Base-by-base conservation (phyloP, 2,888 invertebrate genomes). In the Euzetes globulus region DNA sequence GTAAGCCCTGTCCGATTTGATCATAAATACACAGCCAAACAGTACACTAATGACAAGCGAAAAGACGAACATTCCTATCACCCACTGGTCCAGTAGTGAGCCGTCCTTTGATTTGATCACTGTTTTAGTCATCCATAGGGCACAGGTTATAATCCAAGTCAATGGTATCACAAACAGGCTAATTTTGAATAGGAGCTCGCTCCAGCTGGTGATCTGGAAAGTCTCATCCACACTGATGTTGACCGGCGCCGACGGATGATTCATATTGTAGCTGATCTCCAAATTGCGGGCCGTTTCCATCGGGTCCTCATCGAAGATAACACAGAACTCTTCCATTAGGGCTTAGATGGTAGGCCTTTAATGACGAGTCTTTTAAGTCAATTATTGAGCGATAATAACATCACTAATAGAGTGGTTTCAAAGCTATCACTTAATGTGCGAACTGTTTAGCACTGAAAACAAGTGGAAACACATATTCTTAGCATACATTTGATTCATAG, bases 301-400 rank as follows among this genome's bases (percentile, higher is more conserved):
- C 17, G 33, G 17, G 17, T 63, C 63, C 11, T 63, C 63, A 33
- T 63, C 25, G 33, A 29, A 33, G 29, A 63, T 63, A 9, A 63
- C 63, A 63, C 63, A 63, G 17, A 63, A 63, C 17, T 63, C 63
- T 29, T 63, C 63, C 63, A 63, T 63, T 29, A n/a, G n/a, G n/a
- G n/a, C n/a, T n/a, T n/a, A n/a, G n/a, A n/a, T n/a, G n/a, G n/a
- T n/a, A n/a, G n/a, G 29, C 17, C 22, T 55, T 5, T 17, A 41
- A 41, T 11, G 3, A 47, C 13, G 11, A 6, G 4, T 47, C 17
- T 7, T 17, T 11, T 47, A 47, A 11, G 17, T 13, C 11, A 47
- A 17, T 47, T 47, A 47, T 47, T 47, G 17, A 47, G 17, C 47
- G 17, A 17, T 47, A 47, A 15, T 47, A 11, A 15, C 15, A 47